Evolutionary conservation across 2,888 invertebrate genomes (phyloP).

Genomic region (Hymenopus coronatus): DNA sequence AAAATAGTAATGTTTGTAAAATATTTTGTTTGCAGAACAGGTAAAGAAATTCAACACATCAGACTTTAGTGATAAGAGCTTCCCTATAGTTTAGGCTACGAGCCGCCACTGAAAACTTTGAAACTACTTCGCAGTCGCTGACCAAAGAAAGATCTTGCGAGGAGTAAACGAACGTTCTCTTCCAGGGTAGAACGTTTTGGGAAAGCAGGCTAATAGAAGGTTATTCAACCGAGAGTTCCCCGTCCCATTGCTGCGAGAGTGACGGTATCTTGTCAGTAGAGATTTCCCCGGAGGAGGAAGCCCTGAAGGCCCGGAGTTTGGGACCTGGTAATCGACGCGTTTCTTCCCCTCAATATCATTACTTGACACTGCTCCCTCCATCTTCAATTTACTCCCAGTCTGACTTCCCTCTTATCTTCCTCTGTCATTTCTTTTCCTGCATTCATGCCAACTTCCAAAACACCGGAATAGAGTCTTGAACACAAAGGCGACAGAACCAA

Average conservation of each 20-base stretch:
- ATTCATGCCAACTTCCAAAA: neutral
- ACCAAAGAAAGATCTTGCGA: no score
- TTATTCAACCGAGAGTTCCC: neutral
- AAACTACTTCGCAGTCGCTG: no score
- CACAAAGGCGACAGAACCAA: neutral
- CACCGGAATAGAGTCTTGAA: neutral
- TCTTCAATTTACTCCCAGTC: constrained; percentile 12
- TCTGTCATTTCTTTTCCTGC: neutral
- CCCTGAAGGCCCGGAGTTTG: neutral
- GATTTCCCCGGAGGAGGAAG: neutral
- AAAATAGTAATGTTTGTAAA: no score
- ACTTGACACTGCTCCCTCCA: constrained; percentile 13
- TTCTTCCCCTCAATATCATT: constrained; percentile 15
- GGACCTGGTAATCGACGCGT: constrained; percentile 4
- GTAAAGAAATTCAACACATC: no score
- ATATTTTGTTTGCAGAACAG: no score
- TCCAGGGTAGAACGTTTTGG: neutral
- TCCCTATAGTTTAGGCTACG: no score
- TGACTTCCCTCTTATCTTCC: constrained; percentile 6
- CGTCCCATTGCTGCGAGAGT: neutral
- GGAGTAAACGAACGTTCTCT: no score
- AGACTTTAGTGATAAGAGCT: no score
- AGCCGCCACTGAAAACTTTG: no score
- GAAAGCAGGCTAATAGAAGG: neutral
- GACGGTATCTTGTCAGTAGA: neutral